These are phyloP conservation scores for Oceanodroma leucorhoa DNA, from an alignment of 2,797 vertebrate species.

Conservation along the genomic window DNA sequence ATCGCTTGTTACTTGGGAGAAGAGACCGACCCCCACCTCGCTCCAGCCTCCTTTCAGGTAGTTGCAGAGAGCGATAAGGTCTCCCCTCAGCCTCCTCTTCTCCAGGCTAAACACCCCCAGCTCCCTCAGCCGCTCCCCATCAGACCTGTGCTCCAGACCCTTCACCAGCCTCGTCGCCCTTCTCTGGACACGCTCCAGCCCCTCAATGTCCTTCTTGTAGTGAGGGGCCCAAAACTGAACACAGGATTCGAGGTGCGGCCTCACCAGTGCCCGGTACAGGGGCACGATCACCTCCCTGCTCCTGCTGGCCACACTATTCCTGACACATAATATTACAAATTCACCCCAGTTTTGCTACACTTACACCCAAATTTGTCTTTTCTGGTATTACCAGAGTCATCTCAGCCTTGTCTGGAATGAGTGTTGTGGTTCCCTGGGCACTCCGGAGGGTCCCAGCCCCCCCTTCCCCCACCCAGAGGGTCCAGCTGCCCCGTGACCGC, in stretches of 20 bases:
- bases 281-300: accelerated
- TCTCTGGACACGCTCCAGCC: neutral
- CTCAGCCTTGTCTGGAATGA: no score
- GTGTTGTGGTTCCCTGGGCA: neutral
- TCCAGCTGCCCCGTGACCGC: neutral
- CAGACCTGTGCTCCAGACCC: no score
- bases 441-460: no score
- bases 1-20: no score
- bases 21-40: no score
- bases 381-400: neutral
- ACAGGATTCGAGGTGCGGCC: accelerated
- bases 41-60: no score
- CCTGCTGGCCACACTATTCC: neutral
- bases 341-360: neutral
- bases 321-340: neutral
- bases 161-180: no score
- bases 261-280: accelerated
- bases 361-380: neutral
- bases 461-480: neutral
- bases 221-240: neutral
- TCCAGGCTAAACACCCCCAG: no score
- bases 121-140: no score
- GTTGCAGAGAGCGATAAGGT: no score
- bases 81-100: no score
- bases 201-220: neutral